phyloP scores from a whole-genome alignment of 1,140 invertebrate species.

The Archegozetes longisetosus region DNA sequence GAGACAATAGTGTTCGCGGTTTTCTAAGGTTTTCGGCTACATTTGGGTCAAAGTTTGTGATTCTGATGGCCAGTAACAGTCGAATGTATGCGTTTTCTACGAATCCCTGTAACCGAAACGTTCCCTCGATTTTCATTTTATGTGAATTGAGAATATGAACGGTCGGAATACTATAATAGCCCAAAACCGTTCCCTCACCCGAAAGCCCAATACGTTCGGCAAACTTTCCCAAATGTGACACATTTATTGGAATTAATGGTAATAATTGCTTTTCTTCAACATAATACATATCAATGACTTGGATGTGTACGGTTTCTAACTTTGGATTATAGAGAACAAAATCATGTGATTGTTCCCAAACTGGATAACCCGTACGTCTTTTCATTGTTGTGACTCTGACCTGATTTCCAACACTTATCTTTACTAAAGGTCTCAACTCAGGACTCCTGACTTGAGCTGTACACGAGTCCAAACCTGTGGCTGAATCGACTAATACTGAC shows the following conservation, averaged over 20 bases:
- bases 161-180: neutral
- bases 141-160: neutral
- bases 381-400: neutral
- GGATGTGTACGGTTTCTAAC: neutral
- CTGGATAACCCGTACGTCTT: neutral
- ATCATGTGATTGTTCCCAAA: neutral
- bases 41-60: neutral
- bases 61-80: neutral
- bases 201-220: neutral
- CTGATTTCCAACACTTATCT: conserved; percentile 2
- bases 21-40: neutral
- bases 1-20: neutral
- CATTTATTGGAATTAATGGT: neutral
- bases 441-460: neutral
- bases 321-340: neutral
- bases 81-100: neutral
- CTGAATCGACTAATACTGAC: neutral
- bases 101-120: neutral
- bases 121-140: neutral
- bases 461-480: neutral
- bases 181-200: neutral
- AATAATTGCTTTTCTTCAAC: neutral
- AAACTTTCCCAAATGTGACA: neutral
- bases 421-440: neutral
- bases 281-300: neutral